Base-by-base conservation (phyloP, 2,797 vertebrate species). In the Amphiprion clarkii region DNA sequence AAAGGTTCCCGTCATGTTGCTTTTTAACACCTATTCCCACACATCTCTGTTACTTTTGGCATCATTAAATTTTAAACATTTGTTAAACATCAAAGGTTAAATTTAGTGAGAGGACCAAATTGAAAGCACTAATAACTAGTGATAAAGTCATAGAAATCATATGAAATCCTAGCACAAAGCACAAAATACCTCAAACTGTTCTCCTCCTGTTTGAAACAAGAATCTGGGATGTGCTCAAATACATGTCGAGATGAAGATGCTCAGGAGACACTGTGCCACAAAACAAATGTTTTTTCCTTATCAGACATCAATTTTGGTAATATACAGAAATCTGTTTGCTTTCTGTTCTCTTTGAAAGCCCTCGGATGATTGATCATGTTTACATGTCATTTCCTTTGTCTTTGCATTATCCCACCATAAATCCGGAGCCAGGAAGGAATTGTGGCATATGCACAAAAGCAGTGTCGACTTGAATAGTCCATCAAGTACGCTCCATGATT, bases 401-500 rank as follows among this genome's bases (percentile, higher is more conserved):
- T 74, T 73, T 78, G 52, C 54, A 84, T 81, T 78, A 80, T 80
- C 51, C 79, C 74, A 64, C 65, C 66, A 39, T 79, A 65, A 82
- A 84, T 84, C 71, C 61, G 11, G 53, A 79, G 52, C 66, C 66
- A 71, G 76, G 76, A 79, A 21, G 16, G 75, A 86, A 87, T 53
- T 76, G 76, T 88, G 84, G 61, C 87, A 85, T 77, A 86, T 80
- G 75, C 85, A 88, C 86, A 83, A 89, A 87, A 89, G 77, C 71
- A 66, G 76, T 74, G 83, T 87, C 44, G 46, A 70, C 85, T 89
- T 88, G 66, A 86, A 84, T 88, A 86, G 85, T 80, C 79, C 83
- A 83, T 91, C 86, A 86, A 89, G 68, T 74, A 76, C 11, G 27
- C 73, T 70, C 84, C 59, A 63, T 86, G 84, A 79, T 87, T 89